Evolutionary conservation across 2,113 vertebrate genomes (phyloP), one percentile per base, ranked within the genome.

Genomic region (Scalopus aquaticus): DNA sequence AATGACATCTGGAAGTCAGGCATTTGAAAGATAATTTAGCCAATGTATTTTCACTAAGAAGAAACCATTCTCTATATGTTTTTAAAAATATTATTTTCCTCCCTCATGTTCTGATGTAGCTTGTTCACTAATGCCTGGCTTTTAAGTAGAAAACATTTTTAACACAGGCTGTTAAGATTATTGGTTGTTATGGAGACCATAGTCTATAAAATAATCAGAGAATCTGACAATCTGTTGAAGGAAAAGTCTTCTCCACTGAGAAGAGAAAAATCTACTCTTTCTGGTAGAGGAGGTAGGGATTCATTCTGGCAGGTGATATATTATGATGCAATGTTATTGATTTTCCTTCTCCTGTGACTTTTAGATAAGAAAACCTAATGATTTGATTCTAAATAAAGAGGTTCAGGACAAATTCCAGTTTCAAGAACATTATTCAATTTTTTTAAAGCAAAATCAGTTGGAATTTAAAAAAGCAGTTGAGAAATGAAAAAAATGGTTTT

Each of bases 161-260:
- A 85, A 19, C 28, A 77, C 49, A 81, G 73, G 54, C 56, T 91
- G 46, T 91, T 77, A 85, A 91, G 49, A 6, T 51, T 72, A 46
- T 39, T 80, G 65, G 86, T 91, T 95, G 95, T 84, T 94, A 96
- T 93, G 95, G 87, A 94, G 39, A 95, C 60, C n/a, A 81, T 15
- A 44, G 44, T 54, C 73, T 83, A 22, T 84, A 69, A 79, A 64
- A 60, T 91, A 82, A 92, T 93, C 84, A 96, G 69, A 88, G 60
- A 90, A 79, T 72, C 60, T 84, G 72, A 83, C 83, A 58, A 90
- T 93, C 20, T 77, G 49, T 79, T 51, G 69, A 83, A 51, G 35
- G 44, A 80, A 83, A 19, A 77, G n/a, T 3, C 28, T 87, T 93
- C n/a, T 94, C 44, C 51, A 67, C 56, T 73, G 54, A 88, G 39